Percentiles rank a stretch among this genome's conserved stretches.
phyloP scores from a whole-genome alignment of 2,113 vertebrate genomes.

The Telmatochromis brachygnathus region DNA sequence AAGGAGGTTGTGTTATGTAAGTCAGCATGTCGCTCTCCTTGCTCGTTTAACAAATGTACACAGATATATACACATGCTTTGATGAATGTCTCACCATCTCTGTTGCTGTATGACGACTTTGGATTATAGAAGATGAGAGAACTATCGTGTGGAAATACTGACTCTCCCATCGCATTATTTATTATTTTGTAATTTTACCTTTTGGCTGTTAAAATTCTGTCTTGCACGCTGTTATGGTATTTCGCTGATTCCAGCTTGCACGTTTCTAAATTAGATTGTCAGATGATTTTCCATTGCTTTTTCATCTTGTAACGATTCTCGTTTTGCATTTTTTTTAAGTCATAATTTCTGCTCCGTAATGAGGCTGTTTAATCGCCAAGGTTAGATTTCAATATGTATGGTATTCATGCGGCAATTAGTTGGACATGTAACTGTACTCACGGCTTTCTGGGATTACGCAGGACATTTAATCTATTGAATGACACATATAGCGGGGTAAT shows the following conservation, averaged over 20 bases:
- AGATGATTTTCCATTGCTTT: constrained; percentile 18
- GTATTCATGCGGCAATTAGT: constrained; percentile 2
- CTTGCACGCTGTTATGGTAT: not conserved
- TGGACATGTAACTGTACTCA: not conserved
- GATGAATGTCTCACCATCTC: not conserved
- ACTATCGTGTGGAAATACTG: not conserved
- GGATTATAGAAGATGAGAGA: not conserved
- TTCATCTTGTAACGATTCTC: not conserved
- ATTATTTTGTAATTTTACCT: not conserved
- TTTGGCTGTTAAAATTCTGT: not conserved
- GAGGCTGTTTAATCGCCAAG: not conserved
- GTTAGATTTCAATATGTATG: not conserved
- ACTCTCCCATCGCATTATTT: not conserved
- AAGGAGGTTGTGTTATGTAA: constrained; percentile 23
- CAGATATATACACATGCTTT: not conserved
- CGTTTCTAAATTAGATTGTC: constrained; percentile 25
- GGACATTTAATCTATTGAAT: constrained; percentile 39
- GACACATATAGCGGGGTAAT: not conserved
- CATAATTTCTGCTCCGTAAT: not conserved
- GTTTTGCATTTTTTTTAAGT: constrained; percentile 1
- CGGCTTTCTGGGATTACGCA: constrained; percentile 35
- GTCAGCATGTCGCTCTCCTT: not conserved
- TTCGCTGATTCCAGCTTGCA: not conserved
- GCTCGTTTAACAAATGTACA: not conserved
- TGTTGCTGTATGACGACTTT: not conserved